A percentile compares a stretch with the other conserved stretches of the same genome.
phyloP scores from a whole-genome alignment of 2,888 invertebrate genomes.

The Chirona hameri region DNA sequence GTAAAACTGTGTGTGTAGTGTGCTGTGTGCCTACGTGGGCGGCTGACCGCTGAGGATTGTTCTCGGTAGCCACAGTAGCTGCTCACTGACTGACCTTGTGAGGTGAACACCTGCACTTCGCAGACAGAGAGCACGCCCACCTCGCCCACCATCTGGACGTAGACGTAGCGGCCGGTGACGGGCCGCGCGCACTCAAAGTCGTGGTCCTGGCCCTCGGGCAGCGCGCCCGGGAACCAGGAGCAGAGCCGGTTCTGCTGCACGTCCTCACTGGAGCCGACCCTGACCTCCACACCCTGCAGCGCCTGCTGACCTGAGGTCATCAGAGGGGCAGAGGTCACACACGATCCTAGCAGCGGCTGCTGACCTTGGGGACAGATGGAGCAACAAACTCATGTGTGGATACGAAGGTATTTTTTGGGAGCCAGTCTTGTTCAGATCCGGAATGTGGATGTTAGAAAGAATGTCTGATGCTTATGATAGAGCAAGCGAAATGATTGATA shows the following conservation, averaged over 20 bases:
- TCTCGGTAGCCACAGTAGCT: too few species aligned
- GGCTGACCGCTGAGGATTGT: too few species aligned
- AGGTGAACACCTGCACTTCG: conserved; percentile 87
- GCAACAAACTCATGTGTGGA: too few species aligned
- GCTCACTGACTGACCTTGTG: conserved; percentile 61
- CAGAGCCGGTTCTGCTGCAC: conserved; percentile 84
- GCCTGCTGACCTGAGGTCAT: conserved; percentile 69
- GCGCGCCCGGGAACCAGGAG: conserved; percentile 88
- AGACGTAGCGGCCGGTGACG: conserved; percentile 79
- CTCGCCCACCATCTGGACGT: conserved; percentile 82
- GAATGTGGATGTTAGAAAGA: too few species aligned
- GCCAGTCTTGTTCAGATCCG: too few species aligned
- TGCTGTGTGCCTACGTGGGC: too few species aligned
- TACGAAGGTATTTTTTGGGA: neutral
- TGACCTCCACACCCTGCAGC: conserved; percentile 72
- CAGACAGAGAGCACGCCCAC: conserved; percentile 84
- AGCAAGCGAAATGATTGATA: too few species aligned
- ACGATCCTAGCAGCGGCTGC: neutral
- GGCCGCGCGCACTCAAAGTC: conserved; percentile 82
- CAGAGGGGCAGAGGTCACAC: neutral
- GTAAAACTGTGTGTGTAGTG: too few species aligned
- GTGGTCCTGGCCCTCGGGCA: conserved; percentile 69
- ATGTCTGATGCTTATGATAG: too few species aligned
- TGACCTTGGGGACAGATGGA: neutral
- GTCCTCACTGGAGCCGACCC: conserved; percentile 73